These are phyloP conservation scores for Hirundo rustica DNA, from an alignment of 2,797 vertebrate genomes.

Conservation along the genomic window DNA sequence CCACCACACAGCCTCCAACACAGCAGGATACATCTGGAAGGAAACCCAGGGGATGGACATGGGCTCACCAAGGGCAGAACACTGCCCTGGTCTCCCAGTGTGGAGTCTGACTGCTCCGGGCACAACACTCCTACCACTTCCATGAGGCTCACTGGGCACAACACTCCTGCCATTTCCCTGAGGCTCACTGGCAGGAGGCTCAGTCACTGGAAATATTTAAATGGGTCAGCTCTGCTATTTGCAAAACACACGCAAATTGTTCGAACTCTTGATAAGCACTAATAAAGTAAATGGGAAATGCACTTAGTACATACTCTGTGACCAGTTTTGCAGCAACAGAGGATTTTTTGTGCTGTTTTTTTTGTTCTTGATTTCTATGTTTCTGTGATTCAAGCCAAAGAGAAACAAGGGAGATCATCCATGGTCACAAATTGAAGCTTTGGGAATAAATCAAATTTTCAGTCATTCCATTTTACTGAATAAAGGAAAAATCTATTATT, in stretches of 20 bases:
- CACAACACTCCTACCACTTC: not conserved
- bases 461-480: not conserved
- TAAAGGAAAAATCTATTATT: not conserved
- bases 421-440: not conserved
- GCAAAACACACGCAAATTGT: not conserved
- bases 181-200: not conserved
- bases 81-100: not conserved
- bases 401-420: not conserved
- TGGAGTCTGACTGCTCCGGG: not conserved
- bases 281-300: not conserved
- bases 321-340: not conserved
- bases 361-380: not conserved
- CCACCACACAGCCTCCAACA: fast-evolving
- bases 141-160: not conserved
- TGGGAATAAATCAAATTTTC: not conserved
- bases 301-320: fast-evolving
- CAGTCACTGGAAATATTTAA: not conserved
- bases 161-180: not conserved
- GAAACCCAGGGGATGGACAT: not conserved
- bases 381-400: not conserved
- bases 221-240: not conserved
- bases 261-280: not conserved
- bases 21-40: not conserved
- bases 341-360: not conserved
- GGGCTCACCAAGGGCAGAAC: not conserved